Percentiles rank a stretch among this genome's conserved stretches.
Conservation (phyloP, 2,888 invertebrate species). For the Tiliacea citrago region DNA sequence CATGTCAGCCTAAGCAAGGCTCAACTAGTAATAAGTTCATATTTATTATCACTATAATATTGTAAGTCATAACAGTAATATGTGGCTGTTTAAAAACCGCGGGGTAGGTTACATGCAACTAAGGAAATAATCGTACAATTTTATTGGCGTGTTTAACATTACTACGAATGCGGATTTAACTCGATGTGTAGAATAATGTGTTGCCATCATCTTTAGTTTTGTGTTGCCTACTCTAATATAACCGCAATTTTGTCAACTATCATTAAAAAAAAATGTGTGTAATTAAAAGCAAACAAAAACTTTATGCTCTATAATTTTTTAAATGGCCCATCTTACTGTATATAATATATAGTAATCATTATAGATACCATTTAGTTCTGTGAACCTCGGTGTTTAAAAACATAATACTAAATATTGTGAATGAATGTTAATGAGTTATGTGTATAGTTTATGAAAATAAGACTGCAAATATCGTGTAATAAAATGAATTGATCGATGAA, state of each 20-base stretch:
- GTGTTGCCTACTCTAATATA: conserved; percentile 14
- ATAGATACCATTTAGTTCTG: conserved; percentile 50
- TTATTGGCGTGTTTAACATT: conserved; percentile 23
- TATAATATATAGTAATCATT: conserved; percentile 30
- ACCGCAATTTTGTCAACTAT: background rate
- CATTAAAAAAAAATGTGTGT: background rate
- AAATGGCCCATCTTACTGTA: conserved; percentile 40
- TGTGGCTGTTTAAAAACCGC: conserved; percentile 39
- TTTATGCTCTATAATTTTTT: conserved; percentile 10
- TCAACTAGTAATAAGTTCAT: conserved; percentile 48
- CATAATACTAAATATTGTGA: conserved; percentile 49
- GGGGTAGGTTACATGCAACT: background rate
- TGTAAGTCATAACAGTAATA: conserved; percentile 35
- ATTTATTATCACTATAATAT: conserved; percentile 44
- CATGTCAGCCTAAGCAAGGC: conserved; percentile 47
- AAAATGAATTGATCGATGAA: conserved; percentile 51
- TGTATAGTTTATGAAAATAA: conserved; percentile 63
- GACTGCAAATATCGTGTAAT: conserved; percentile 59
- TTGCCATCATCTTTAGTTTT: conserved; percentile 4
- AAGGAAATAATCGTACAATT: background rate
- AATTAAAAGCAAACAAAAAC: background rate
- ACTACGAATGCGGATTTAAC: conserved; percentile 4
- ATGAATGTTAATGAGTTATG: conserved; percentile 53
- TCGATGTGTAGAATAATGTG: background rate
- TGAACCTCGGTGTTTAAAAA: conserved; percentile 59